Evolutionary conservation across 2,797 vertebrate species (phyloP).

Genomic region (Anguilla pacifica): DNA sequence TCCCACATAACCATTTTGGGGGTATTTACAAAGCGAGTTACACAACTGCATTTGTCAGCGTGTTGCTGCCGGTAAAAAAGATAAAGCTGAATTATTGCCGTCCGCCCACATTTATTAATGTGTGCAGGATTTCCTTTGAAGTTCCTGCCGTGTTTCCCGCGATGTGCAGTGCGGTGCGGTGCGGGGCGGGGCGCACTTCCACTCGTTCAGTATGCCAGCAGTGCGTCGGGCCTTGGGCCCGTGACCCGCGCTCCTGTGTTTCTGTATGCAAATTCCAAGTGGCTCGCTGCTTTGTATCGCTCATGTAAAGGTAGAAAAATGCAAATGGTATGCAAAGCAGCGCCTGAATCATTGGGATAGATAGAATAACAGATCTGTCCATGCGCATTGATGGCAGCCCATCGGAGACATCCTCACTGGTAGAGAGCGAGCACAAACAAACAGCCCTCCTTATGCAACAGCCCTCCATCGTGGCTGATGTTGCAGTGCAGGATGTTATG

Average conservation of each 20-base stretch:
- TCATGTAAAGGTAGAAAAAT: not conserved
- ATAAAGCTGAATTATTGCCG: not conserved
- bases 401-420: not conserved
- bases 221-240: not conserved
- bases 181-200: not conserved
- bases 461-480: slow-evolving; percentile 1
- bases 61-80: not conserved
- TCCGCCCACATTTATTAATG: slow-evolving; percentile 1
- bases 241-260: not conserved
- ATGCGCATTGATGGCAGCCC: not conserved
- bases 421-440: not conserved
- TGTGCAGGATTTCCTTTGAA: not conserved
- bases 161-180: not conserved
- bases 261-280: slow-evolving; percentile 1
- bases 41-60: not conserved
- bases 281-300: not conserved
- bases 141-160: not conserved
- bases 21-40: not conserved
- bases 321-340: not conserved
- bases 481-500: not conserved
- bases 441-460: not conserved
- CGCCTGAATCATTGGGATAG: not conserved
- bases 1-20: not conserved
- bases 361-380: not conserved
- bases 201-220: not conserved